phyloP scores from a whole-genome alignment of 2,113 vertebrate genomes.

The Elephas maximus region DNA sequence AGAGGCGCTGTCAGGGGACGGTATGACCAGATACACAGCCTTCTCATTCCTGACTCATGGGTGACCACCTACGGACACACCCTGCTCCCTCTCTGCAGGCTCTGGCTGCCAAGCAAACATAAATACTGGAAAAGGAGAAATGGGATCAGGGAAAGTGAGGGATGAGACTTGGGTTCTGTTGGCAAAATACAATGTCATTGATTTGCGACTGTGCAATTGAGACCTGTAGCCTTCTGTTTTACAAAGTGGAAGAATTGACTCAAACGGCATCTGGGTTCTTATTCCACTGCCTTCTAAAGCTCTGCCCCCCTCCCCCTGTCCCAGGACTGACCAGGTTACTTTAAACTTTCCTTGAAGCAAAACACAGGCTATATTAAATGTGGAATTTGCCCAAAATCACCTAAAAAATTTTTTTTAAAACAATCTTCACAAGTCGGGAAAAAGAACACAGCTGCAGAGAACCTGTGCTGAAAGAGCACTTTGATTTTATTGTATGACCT shows the following conservation, averaged over 20 bases:
- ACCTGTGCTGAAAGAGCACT: background rate
- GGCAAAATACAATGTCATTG: background rate
- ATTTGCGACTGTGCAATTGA: background rate
- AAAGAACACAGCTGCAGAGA: background rate
- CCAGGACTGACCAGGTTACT: background rate
- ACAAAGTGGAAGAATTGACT: background rate
- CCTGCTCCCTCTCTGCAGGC: background rate
- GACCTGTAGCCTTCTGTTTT: background rate
- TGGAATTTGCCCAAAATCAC: background rate
- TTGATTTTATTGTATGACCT: background rate
- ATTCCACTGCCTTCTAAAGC: slow-evolving; percentile 11
- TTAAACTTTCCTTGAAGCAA: slow-evolving; percentile 41
- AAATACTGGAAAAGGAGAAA: background rate
- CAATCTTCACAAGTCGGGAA: background rate
- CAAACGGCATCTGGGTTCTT: background rate
- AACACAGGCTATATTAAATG: background rate
- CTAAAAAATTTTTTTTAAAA: background rate
- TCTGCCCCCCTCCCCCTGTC: background rate
- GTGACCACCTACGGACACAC: background rate
- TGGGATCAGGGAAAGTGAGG: background rate
- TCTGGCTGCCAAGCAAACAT: background rate
- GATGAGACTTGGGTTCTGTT: background rate
- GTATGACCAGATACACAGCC: background rate
- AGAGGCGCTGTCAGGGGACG: background rate
- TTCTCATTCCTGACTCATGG: background rate